phyloP scores from a whole-genome alignment of 1,140 invertebrate species.

The Sycobia sp. region DNA sequence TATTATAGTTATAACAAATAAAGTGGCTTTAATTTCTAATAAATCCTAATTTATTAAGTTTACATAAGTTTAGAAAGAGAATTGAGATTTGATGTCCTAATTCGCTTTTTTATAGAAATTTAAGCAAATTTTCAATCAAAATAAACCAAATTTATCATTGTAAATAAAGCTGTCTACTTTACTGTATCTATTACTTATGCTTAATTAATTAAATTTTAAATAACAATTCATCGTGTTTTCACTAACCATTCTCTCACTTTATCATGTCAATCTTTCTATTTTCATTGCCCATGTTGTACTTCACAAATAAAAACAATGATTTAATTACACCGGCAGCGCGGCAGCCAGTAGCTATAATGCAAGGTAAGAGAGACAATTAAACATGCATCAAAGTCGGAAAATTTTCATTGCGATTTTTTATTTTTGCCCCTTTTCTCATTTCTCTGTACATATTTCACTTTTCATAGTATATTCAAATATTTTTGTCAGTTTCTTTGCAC shows the following conservation, averaged over 20 bases:
- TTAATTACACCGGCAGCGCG: conserved; percentile 64
- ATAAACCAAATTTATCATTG: background rate
- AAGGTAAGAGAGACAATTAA: conserved; percentile 60
- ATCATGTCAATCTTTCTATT: conserved; percentile 49
- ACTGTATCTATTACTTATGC: conserved; percentile 26
- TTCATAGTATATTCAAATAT: conserved; percentile 36
- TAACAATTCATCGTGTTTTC: conserved; percentile 35
- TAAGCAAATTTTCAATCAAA: conserved; percentile 2
- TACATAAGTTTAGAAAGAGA: conserved; percentile 32
- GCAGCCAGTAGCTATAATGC: conserved; percentile 62
- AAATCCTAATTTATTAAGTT: conserved; percentile 9
- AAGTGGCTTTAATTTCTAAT: conserved; percentile 1
- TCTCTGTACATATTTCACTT: conserved; percentile 42
- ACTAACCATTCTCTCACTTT: conserved; percentile 39
- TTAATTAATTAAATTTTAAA: conserved; percentile 25
- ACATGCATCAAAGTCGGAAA: conserved; percentile 56
- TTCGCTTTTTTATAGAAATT: conserved; percentile 5
- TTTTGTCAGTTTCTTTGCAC: conserved; percentile 16
- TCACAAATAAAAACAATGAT: conserved; percentile 63
- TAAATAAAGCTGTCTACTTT: conserved; percentile 29
- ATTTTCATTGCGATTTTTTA: conserved; percentile 58
- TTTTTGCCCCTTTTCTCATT: conserved; percentile 46
- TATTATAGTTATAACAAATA: conserved; percentile 8
- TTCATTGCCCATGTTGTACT: conserved; percentile 54
- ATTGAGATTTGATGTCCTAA: conserved; percentile 2